Evolutionary conservation across 2,113 vertebrate genomes (phyloP), one percentile per base, ranked within the genome.

Genomic region (Conger conger): DNA sequence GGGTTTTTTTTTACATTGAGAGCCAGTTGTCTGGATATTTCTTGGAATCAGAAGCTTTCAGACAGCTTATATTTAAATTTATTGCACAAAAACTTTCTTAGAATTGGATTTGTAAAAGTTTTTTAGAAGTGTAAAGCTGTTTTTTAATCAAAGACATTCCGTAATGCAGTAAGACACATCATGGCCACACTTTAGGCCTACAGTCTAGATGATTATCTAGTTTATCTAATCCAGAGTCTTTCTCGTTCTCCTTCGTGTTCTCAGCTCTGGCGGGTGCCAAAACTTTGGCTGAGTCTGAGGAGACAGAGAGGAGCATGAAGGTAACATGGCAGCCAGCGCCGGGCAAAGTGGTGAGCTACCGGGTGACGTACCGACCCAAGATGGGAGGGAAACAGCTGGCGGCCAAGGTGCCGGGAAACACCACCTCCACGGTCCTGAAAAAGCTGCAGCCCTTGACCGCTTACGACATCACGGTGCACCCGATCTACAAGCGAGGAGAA

Each of bases 241-340:
- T 84, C 0, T 54, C 1, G 60, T 76, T 23, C 1, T 45, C 60
- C 82, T 79, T 27, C 84, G 15, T 86, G 1, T 87, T 85, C 86
- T 27, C 88, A 99, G 98, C 94, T 76, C 96, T 97, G 17, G 89
- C 92, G n/a, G 91, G 91, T 20, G 93, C 90, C 20, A 96, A 95
- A 90, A 86, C 30, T 8, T 88, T 99, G 87, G 93, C 27, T 0
- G 96, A 98, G 50, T 96, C 95, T 2, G 94, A 98, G 0, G 96
- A 99, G 93, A 99, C 96, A 0, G 97, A 98, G 89, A 95, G 91
- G 3, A 94, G 93, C 78, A 97, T 99, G 96, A 96, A 92, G 78
- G 97, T 97, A 42, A 90, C 87, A 0, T 99, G 98, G 98, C 93
- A 90, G 50, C 93, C 96, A 0, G 96, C 97, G 0, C 98, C 97